Base-by-base conservation (phyloP, 2,888 invertebrate species). In the Drosophila mettleri region DNA sequence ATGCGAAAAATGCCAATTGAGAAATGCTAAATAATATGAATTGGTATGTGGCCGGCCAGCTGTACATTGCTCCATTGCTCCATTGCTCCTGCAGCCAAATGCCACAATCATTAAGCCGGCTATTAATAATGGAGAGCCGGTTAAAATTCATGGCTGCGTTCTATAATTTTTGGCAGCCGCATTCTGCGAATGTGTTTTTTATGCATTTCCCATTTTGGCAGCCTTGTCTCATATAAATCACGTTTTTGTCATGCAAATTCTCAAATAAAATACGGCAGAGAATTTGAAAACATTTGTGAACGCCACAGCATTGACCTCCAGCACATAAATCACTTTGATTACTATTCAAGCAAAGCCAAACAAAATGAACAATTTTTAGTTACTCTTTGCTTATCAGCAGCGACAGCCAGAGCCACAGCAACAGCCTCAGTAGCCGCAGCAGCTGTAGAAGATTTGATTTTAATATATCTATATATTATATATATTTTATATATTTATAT, bases 321-420 rank as follows among this genome's bases (percentile, higher is more conserved):
- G 43, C 73, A 46, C 80, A 88, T 83, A 83, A 83, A 83, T 83
- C 88, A 83, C 74, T 68, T 88, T 86, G 83, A 83, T 88, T 88
- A 83, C 88, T 76, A 88, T 86, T 80, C 69, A 80, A 88, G 62
- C 69, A 54, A 78, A 66, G 24, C 68, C 51, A 67, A 78, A 36
- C 58, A 48, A 74, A 66, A 69, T 60, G 51, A 69, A 60, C 53
- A 46, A 62, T 78, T 78, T 79, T 79, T 74, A 66, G 69, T 68
- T 64, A 58, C 46, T 77, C 48, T 58, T 60, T 72, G 82, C 79
- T 83, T 83, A 83, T 83, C 88, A 83, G 78, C 63, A 41, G 63
- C 84, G 74, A 79, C 86, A 70, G 76, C 83, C 69, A 76, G 39
- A 46, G 12, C 2, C 1, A 67, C 83, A 69, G 75, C 51, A 53